Conservation (phyloP, 1,140 invertebrate species). For the Hypothenemus hampei region DNA sequence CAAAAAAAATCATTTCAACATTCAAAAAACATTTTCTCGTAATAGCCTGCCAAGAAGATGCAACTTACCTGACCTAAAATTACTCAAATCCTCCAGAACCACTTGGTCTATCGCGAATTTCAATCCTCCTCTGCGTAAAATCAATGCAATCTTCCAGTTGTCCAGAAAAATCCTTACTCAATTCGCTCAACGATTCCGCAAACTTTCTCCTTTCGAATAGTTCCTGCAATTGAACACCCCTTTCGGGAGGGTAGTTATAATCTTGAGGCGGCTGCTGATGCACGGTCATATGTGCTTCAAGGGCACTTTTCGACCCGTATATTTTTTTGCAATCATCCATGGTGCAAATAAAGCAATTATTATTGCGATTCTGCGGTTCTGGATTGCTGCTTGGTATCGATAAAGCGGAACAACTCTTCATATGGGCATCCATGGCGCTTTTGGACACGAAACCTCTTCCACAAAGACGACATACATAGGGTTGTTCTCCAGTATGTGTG, state of each 20-base stretch:
- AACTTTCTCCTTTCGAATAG: constrained; percentile 17
- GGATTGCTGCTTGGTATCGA: constrained; percentile 16
- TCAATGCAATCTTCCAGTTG: constrained; percentile 1
- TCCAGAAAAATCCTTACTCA: constrained; percentile 1
- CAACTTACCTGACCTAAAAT: no score
- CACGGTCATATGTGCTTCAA: constrained; percentile 54
- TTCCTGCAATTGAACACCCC: constrained; percentile 5
- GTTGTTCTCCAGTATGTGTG: constrained; percentile 70
- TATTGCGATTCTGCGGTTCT: constrained; percentile 1
- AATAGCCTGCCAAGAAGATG: no score
- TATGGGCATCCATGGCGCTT: constrained; percentile 54
- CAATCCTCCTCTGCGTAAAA: no score
- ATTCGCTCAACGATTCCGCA: constrained; percentile 12
- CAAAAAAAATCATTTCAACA: no score
- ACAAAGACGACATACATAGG: constrained; percentile 65
- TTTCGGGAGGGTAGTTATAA: not conserved
- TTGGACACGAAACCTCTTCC: constrained; percentile 58
- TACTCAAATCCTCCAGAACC: no score
- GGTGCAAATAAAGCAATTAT: constrained; percentile 14
- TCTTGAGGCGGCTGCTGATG: constrained; percentile 42
- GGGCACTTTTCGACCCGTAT: constrained; percentile 24
- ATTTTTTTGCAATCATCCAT: constrained; percentile 15
- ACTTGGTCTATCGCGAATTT: no score
- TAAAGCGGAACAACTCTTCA: constrained; percentile 31
- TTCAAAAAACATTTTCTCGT: no score